These are phyloP conservation scores for Podabrus alpinus DNA, from an alignment of 2,888 invertebrate species.

Conservation along the genomic window DNA sequence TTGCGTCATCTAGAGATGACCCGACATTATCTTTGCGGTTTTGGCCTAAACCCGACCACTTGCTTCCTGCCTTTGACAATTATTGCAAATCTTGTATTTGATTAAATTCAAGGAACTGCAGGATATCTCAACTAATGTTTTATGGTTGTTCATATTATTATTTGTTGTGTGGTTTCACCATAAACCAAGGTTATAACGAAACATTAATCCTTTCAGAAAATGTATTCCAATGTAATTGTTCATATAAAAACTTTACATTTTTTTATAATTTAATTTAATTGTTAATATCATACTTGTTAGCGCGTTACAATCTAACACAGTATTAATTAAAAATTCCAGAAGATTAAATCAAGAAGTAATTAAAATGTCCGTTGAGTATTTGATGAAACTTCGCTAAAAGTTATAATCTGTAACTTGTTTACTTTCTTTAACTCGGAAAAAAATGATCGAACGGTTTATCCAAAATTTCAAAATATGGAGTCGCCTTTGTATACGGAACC, in stretches of 20 bases:
- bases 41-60: constrained; percentile 21
- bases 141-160: background rate
- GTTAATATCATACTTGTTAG: background rate
- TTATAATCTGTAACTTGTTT: background rate
- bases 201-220: background rate
- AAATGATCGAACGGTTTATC: too few relatives aligned
- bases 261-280: background rate
- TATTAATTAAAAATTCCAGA: background rate
- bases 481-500: too few relatives aligned
- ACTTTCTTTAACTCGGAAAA: background rate
- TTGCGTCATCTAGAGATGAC: constrained; percentile 24
- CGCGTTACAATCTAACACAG: background rate
- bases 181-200: background rate
- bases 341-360: background rate
- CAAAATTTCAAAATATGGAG: too few relatives aligned
- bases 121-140: constrained; percentile 7
- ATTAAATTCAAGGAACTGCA: constrained; percentile 24
- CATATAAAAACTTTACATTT: background rate
- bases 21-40: constrained; percentile 25
- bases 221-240: background rate
- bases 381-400: background rate
- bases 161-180: constrained; percentile 14
- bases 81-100: constrained; percentile 23
- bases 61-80: constrained; percentile 22
- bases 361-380: background rate